These are phyloP conservation scores for Trididemnum clinides DNA, from an alignment of 23 tunicate species.

Conservation along the genomic window DNA sequence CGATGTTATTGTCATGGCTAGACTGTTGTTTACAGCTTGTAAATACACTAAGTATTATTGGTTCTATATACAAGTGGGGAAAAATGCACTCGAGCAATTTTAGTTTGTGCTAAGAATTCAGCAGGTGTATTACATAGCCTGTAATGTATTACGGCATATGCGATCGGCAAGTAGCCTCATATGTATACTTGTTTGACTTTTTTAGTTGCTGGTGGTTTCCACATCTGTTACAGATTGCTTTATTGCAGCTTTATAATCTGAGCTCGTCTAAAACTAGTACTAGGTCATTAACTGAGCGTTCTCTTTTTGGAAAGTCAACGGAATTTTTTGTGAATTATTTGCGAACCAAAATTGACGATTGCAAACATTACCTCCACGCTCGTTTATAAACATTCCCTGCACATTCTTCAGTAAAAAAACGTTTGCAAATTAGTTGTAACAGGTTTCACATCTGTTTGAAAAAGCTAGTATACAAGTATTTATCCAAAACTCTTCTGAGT, in stretches of 20 bases:
- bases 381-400: neutral
- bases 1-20: too few species aligned
- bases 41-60: too few species aligned
- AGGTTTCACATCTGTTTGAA: neutral
- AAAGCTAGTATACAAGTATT: neutral
- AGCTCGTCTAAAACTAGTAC: neutral
- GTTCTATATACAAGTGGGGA: too few species aligned
- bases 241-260: neutral
- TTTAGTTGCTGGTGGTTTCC: too few species aligned
- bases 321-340: conserved; percentile 1
- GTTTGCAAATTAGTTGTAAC: conserved; percentile 1
- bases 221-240: neutral
- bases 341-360: neutral
- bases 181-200: too few species aligned
- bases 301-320: neutral
- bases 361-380: neutral
- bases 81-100: too few species aligned
- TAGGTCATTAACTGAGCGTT: neutral
- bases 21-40: too few species aligned
- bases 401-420: neutral
- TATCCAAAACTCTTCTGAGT: neutral
- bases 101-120: too few species aligned
- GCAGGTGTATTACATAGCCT: too few species aligned
- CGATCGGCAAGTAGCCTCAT: too few species aligned
- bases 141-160: too few species aligned